Conservation (phyloP, 2,113 vertebrate genomes). For the Macroglossus sobrinus region DNA sequence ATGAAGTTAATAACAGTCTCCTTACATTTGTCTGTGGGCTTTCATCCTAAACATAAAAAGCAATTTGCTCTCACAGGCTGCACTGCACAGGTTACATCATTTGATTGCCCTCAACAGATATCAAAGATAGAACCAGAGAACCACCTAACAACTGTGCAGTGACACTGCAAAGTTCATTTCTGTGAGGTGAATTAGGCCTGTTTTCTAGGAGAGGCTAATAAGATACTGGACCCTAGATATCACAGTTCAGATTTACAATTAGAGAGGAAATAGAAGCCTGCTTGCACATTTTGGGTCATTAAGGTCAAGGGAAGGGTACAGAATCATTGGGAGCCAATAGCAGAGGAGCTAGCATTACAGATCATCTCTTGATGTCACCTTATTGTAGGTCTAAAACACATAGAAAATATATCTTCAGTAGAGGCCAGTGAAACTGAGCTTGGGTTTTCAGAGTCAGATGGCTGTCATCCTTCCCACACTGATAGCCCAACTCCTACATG, state of each 20-base stretch:
- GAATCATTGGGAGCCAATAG: not conserved
- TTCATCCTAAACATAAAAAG: conserved; percentile 58
- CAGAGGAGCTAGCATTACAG: not conserved
- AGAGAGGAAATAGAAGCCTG: not conserved
- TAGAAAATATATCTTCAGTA: not conserved
- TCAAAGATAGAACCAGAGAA: not conserved
- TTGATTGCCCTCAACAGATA: not conserved
- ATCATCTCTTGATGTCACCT: not conserved
- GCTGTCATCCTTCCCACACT: not conserved
- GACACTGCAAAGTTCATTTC: not conserved
- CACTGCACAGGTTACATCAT: conserved; percentile 4
- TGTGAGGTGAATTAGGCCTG: not conserved
- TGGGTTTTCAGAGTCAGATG: not conserved
- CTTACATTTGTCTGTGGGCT: conserved; percentile 32
- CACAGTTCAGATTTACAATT: not conserved
- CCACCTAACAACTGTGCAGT: not conserved
- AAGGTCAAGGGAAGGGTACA: not conserved
- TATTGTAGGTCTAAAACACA: not conserved
- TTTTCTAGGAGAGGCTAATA: not conserved
- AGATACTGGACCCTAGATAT: not conserved
- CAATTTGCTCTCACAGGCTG: conserved; percentile 17
- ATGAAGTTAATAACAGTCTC: conserved; percentile 50
- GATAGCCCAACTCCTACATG: not conserved
- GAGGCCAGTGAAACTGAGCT: not conserved
- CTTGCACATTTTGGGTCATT: not conserved